phyloP scores from a whole-genome alignment of 2,113 vertebrate species.

The Psammodynastes pulverulentus region DNA sequence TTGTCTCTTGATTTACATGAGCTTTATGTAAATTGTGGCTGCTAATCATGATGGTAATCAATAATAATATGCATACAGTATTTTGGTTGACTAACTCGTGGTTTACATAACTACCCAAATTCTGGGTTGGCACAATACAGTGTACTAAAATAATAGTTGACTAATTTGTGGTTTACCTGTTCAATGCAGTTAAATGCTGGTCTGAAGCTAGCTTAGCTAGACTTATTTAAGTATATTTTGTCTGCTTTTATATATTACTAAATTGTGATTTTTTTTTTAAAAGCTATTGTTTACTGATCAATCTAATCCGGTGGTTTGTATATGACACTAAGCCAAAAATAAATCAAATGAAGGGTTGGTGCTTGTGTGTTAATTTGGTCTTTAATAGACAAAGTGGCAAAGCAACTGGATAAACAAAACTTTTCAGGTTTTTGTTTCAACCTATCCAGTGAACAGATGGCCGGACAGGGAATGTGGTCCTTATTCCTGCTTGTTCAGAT shows the following conservation, averaged over 20 bases:
- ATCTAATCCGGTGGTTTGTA: background rate
- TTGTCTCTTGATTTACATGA: constrained; percentile 1
- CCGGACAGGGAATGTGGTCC: no score
- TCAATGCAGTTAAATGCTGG: background rate
- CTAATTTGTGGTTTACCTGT: background rate
- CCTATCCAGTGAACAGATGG: background rate
- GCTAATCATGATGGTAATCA: background rate
- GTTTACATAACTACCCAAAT: background rate
- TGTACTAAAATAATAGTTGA: background rate
- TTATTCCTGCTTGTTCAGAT: background rate
- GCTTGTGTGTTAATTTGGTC: background rate
- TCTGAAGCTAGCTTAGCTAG: background rate
- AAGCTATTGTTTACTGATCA: background rate
- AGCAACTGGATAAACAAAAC: background rate
- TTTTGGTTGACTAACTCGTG: background rate
- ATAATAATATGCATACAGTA: background rate
- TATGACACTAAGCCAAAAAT: background rate
- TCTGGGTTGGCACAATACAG: background rate
- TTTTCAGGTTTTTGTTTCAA: no score
- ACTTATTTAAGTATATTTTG: background rate
- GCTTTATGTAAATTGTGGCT: background rate
- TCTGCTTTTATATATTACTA: background rate
- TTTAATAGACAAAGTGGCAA: background rate
- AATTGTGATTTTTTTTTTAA: background rate
- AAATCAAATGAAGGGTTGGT: background rate